phyloP scores from a whole-genome alignment of 2,113 vertebrate genomes.

The Corynorhinus townsendii region DNA sequence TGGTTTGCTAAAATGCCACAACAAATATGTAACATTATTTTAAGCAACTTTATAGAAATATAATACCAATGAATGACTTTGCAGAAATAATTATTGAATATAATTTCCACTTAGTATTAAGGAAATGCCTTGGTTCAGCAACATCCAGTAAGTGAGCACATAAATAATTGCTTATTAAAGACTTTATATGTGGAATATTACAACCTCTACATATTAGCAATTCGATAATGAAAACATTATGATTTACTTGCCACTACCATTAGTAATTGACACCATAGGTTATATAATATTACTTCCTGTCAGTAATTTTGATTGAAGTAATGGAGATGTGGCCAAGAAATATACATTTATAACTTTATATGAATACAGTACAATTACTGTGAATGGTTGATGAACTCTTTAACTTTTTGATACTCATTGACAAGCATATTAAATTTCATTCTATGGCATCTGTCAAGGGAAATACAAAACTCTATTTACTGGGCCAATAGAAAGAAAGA shows the following conservation, averaged over 20 bases:
- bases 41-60: neutral
- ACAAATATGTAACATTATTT: neutral
- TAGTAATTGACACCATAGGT: conserved; percentile 64
- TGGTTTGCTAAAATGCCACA: neutral
- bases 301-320: conserved; percentile 70
- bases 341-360: conserved; percentile 60
- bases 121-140: conserved; percentile 47
- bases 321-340: conserved; percentile 56
- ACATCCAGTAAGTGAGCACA: conserved; percentile 58
- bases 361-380: conserved; percentile 50
- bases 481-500: conserved; percentile 43
- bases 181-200: conserved; percentile 55
- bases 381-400: conserved; percentile 67
- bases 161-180: conserved; percentile 74
- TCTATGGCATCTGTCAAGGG: conserved; percentile 55
- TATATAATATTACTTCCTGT: conserved; percentile 67
- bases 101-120: conserved; percentile 45
- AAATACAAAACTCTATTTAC: conserved; percentile 58
- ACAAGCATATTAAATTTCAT: conserved; percentile 61
- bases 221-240: conserved; percentile 70
- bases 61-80: neutral
- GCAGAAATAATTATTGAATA: conserved; percentile 52
- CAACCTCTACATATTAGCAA: conserved; percentile 63
- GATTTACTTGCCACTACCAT: conserved; percentile 71
- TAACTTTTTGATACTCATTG: conserved; percentile 68